Percentiles rank a stretch among this genome's conserved stretches.
Conservation (phyloP, 2,797 vertebrate species). For the Ptychadena robeensis region DNA sequence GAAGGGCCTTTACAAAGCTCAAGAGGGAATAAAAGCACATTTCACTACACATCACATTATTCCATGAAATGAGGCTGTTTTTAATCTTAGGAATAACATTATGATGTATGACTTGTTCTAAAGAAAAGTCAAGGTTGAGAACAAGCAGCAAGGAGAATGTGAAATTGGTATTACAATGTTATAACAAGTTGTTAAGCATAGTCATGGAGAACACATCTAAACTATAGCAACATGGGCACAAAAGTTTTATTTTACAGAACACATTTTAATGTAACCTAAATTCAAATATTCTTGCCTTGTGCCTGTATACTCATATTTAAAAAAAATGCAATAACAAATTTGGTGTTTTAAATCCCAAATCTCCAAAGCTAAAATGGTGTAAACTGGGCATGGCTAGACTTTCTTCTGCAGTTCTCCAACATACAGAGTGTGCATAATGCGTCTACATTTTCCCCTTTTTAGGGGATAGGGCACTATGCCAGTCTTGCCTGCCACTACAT, state of each 20-base stretch:
- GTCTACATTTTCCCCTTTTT: too few species aligned
- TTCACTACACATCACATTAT: background rate
- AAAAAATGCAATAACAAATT: too few species aligned
- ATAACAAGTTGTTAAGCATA: background rate
- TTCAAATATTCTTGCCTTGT: too few species aligned
- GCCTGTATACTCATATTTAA: too few species aligned
- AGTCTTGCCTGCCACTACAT: too few species aligned
- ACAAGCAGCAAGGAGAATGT: background rate
- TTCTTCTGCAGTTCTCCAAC: too few species aligned
- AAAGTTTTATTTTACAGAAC: background rate
- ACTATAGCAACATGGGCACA: background rate
- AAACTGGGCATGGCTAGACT: too few species aligned
- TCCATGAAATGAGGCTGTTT: background rate
- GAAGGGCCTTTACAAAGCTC: slow-evolving; percentile 4
- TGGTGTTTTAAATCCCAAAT: too few species aligned
- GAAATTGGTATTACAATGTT: background rate
- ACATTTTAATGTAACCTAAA: too few species aligned
- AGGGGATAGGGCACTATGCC: too few species aligned
- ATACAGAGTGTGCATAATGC: too few species aligned
- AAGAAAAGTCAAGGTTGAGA: background rate
- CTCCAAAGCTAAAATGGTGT: too few species aligned
- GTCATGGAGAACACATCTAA: background rate
- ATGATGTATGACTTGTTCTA: background rate
- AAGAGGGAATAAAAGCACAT: slow-evolving; percentile 17
- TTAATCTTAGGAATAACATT: background rate